Conservation (phyloP, 2,113 vertebrate species). For the Scolopax mira region DNA sequence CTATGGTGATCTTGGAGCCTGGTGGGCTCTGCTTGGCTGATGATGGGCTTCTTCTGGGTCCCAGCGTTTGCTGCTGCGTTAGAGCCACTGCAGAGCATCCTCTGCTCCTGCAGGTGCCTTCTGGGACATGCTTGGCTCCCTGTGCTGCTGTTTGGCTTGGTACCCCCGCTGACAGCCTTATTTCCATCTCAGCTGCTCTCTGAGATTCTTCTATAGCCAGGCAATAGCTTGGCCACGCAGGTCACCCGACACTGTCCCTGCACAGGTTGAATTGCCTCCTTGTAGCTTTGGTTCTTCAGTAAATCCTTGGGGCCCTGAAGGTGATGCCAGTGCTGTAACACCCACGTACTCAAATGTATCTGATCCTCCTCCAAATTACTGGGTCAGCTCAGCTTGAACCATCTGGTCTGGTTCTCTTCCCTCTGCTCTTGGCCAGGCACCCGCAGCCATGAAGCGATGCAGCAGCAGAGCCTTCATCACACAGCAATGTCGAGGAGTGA, state of each 20-base stretch:
- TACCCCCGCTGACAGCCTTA: rapidly evolving
- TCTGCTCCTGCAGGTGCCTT: not conserved
- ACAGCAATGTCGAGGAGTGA: rapidly evolving
- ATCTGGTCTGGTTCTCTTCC: constrained; percentile 4
- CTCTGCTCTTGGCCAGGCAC: not conserved
- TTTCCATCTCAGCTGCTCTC: not conserved
- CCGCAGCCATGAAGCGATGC: not conserved
- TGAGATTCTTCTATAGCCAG: not conserved
- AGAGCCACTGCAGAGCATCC: not conserved
- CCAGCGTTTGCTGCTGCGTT: rapidly evolving
- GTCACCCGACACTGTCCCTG: not conserved
- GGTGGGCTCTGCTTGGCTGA: not conserved
- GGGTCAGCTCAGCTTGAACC: constrained; percentile 55
- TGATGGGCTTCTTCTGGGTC: not conserved
- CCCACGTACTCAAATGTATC: not conserved
- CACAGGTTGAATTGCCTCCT: not conserved
- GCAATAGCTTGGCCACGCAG: not conserved
- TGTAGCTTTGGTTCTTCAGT: not conserved
- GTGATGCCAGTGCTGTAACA: not conserved
- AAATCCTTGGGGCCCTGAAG: not conserved
- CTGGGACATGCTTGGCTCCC: not conserved
- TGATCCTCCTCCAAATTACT: not conserved
- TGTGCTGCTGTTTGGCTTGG: rapidly evolving
- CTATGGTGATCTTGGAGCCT: not conserved
- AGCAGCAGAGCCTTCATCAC: not conserved